phyloP scores from a whole-genome alignment of 2,113 vertebrate genomes.

The Hoplias malabaricus region DNA sequence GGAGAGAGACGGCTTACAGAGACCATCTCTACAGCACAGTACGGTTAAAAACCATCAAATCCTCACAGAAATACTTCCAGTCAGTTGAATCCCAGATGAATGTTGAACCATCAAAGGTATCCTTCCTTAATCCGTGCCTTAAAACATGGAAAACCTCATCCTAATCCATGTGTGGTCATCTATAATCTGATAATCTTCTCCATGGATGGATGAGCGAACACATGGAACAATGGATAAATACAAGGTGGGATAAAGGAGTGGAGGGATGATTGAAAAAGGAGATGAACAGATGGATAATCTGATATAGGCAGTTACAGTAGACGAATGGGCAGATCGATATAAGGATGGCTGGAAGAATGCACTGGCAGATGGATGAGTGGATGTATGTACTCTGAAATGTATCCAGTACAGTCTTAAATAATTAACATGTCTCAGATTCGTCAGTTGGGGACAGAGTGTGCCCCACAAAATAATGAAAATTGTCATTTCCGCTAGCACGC shows the following conservation, averaged over 20 bases:
- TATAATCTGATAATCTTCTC: neutral
- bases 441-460: no score
- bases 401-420: no score
- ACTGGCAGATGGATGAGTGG: neutral
- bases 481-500: no score
- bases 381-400: conserved; percentile 7
- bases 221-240: neutral
- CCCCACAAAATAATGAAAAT: no score
- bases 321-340: neutral
- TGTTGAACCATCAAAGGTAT: no score
- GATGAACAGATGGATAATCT: neutral
- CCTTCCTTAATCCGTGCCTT: neutral
- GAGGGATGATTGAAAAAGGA: no score
- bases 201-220: neutral
- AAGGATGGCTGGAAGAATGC: neutral
- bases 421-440: no score
- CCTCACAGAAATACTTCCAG: no score
- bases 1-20: no score
- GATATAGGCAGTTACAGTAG: neutral
- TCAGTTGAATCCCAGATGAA: no score
- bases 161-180: neutral
- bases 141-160: neutral
- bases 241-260: neutral
- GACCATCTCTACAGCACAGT: no score
- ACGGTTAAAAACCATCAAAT: no score